Percentiles rank a stretch among this genome's conserved stretches.
These are phyloP conservation scores for Micrasema minimum DNA, from an alignment of 1,140 invertebrate genomes.

Conservation along the genomic window DNA sequence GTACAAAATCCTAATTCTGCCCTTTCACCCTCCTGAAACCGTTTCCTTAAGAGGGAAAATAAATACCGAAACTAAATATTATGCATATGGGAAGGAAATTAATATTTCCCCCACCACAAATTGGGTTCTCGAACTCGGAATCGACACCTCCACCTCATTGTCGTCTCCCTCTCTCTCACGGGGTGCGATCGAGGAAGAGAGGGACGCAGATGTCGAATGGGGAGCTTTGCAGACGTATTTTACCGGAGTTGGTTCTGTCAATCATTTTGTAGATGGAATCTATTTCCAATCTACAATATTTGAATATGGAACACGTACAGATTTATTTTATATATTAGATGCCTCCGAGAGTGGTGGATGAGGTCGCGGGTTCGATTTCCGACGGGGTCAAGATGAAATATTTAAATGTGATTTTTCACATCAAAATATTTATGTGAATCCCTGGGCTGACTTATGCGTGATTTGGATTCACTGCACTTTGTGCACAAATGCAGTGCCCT, in stretches of 20 bases:
- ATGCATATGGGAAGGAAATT: slow-evolving; percentile 54
- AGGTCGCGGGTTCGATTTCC: no score
- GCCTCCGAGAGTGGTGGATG: no score
- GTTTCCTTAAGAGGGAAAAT: slow-evolving; percentile 38
- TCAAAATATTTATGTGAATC: no score
- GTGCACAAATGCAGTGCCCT: no score
- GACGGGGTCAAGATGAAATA: no score
- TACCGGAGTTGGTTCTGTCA: slow-evolving; percentile 48
- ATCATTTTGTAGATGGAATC: slow-evolving; percentile 48
- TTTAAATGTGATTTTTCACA: no score
- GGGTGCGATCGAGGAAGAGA: not conserved
- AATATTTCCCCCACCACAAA: slow-evolving; percentile 54
- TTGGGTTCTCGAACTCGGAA: slow-evolving; percentile 46
- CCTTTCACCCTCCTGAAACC: not conserved
- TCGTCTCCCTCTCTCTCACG: not conserved
- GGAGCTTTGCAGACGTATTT: slow-evolving; percentile 15
- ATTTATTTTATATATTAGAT: no score
- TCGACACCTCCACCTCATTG: not conserved
- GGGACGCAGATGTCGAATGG: slow-evolving; percentile 12
- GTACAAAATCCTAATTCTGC: not conserved
- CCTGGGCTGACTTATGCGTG: no score
- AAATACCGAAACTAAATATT: slow-evolving; percentile 51
- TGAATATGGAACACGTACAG: no score
- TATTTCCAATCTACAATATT: slow-evolving; percentile 8
- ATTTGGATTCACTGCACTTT: no score